Percentiles rank a stretch among this genome's conserved stretches.
Evolutionary conservation across 2,888 invertebrate genomes (phyloP).

Genomic region (Atrina japonica): DNA sequence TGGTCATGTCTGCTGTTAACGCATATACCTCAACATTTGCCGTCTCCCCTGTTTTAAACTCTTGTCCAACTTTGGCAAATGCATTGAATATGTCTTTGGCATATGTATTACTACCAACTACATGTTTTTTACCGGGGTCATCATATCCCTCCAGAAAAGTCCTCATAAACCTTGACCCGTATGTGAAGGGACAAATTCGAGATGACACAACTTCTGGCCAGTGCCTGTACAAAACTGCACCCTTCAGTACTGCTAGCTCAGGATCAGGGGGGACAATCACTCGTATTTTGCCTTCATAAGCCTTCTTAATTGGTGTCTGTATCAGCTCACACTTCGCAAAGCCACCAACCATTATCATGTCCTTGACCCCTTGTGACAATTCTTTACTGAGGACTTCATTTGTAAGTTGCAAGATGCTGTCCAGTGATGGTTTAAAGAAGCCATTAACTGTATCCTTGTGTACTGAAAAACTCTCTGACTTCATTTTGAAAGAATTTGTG

Average conservation of each 20-base stretch:
- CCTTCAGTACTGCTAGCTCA: slow-evolving; percentile 28
- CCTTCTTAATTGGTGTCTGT: slow-evolving; percentile 2
- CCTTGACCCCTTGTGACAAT: neutral
- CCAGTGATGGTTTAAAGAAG: slow-evolving; percentile 22
- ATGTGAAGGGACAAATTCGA: slow-evolving; percentile 46
- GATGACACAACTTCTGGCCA: slow-evolving; percentile 47
- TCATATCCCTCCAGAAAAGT: slow-evolving; percentile 48
- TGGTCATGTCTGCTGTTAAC: slow-evolving; percentile 23
- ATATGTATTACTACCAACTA: neutral
- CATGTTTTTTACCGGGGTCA: slow-evolving; percentile 17
- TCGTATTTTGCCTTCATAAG: slow-evolving; percentile 5
- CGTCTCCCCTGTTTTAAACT: slow-evolving; percentile 31
- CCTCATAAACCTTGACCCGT: slow-evolving; percentile 44
- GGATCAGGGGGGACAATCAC: slow-evolving; percentile 27
- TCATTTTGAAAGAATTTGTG: neutral
- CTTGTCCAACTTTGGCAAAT: slow-evolving; percentile 42
- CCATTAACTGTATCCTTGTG: slow-evolving; percentile 10
- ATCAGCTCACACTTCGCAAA: slow-evolving; percentile 14
- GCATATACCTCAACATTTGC: slow-evolving; percentile 41
- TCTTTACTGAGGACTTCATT: slow-evolving; percentile 3
- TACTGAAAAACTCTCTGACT: neutral
- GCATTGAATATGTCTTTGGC: slow-evolving; percentile 46
- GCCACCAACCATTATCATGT: slow-evolving; percentile 31
- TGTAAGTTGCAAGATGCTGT: slow-evolving; percentile 18
- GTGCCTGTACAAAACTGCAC: slow-evolving; percentile 51